Percentiles rank a stretch among this genome's conserved stretches.
These are phyloP conservation scores for Atherinosoma microstoma DNA, from an alignment of 2,797 vertebrate genomes.

Conservation along the genomic window DNA sequence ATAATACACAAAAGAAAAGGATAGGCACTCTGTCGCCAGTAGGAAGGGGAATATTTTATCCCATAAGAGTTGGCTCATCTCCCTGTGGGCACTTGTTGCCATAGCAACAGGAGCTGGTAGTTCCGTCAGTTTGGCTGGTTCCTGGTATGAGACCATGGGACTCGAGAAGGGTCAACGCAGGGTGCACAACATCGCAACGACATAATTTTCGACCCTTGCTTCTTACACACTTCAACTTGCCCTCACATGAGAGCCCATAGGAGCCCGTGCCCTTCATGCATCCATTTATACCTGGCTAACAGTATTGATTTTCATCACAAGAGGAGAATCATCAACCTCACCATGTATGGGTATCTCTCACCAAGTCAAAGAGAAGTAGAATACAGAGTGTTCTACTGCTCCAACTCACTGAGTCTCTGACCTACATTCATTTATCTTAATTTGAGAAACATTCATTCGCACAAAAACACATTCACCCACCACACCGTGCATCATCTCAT, in stretches of 20 bases:
- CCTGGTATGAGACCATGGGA: constrained; percentile 34
- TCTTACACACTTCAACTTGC: constrained; percentile 10
- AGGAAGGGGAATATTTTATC: constrained; percentile 64
- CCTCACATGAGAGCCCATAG: neutral
- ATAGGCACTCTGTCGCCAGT: constrained; percentile 62
- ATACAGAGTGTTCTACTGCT: neutral
- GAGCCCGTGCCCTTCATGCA: constrained; percentile 19
- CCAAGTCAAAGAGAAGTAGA: constrained; percentile 11
- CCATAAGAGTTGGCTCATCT: constrained; percentile 59
- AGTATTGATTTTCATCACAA: constrained; percentile 15
- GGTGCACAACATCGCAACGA: constrained; percentile 17
- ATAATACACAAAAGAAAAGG: constrained; percentile 55
- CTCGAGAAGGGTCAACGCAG: constrained; percentile 44
- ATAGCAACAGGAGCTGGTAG: constrained; percentile 63
- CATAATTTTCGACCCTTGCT: constrained; percentile 13
- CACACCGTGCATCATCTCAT: constrained; percentile 12
- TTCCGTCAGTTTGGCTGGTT: constrained; percentile 55
- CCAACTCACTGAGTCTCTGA: constrained; percentile 13
- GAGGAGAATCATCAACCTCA: constrained; percentile 17
- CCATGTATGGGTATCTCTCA: constrained; percentile 2
- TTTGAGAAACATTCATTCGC: constrained; percentile 16
- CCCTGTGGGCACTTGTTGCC: constrained; percentile 66
- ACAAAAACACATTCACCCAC: constrained; percentile 9
- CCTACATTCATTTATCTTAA: constrained; percentile 25
- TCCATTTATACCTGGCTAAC: constrained; percentile 35